Evolutionary conservation across 2,797 vertebrate genomes (phyloP).

Genomic region (Sebastes goodei): DNA sequence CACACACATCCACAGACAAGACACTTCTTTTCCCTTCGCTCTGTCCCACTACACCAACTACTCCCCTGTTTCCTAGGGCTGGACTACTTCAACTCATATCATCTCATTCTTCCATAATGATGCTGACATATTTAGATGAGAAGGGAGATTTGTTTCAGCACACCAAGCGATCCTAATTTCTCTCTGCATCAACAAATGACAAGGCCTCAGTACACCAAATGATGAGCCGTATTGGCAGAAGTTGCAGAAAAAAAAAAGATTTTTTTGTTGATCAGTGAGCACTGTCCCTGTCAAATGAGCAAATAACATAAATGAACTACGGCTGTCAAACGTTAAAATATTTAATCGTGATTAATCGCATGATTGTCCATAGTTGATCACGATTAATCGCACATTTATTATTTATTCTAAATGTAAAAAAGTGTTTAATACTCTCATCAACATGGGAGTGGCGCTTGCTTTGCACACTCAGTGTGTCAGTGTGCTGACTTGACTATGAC

Average conservation of each 20-base stretch:
- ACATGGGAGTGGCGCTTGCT: fast-evolving
- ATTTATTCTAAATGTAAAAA: too few relatives aligned
- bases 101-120: neutral
- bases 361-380: too few relatives aligned
- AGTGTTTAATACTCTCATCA: too few relatives aligned
- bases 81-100: neutral
- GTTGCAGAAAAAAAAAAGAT: neutral
- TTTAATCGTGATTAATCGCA: too few relatives aligned
- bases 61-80: neutral
- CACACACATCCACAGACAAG: neutral
- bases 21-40: neutral
- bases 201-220: neutral
- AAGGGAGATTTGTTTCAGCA: neutral
- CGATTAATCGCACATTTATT: too few relatives aligned
- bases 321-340: too few relatives aligned
- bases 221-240: neutral
- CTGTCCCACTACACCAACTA: neutral
- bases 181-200: neutral
- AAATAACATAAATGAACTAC: too few relatives aligned
- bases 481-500: too few relatives aligned
- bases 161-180: neutral
- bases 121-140: neutral
- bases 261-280: neutral
- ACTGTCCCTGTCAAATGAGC: neutral
- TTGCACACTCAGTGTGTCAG: too few relatives aligned